Evolutionary conservation across 92 coral and sea anemone species (phyloP).

Genomic region (Porites divaricata): DNA sequence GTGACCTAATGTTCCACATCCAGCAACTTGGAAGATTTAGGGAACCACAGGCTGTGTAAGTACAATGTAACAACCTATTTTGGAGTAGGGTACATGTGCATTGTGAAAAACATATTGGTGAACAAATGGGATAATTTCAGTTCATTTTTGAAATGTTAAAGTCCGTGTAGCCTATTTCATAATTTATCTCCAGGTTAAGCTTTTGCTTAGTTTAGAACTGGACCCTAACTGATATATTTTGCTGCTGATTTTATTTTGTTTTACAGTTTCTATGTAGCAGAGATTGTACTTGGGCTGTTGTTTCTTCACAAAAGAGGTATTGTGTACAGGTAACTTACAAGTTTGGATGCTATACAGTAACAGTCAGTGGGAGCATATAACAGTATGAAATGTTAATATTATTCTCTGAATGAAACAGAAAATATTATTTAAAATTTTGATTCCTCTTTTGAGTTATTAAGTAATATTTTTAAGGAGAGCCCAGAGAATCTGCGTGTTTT

Average conservation of each 20-base stretch:
- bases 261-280: constrained; percentile 93
- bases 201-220: neutral
- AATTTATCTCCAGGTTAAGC: neutral
- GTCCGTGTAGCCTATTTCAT: neutral
- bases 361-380: neutral
- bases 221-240: neutral
- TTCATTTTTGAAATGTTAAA: no score
- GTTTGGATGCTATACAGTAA: neutral
- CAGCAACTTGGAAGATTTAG: constrained; percentile 95
- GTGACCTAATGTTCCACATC: constrained; percentile 98
- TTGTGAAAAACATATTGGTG: no score
- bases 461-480: no score
- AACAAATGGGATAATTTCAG: no score
- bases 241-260: neutral
- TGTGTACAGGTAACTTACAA: constrained; percentile 78
- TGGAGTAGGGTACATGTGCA: neutral
- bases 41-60: constrained; percentile 99
- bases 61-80: neutral
- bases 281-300: constrained; percentile 93
- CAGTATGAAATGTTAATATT: no score
- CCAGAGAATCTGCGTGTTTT: no score
- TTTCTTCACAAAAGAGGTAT: constrained; percentile 96
- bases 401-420: no score
- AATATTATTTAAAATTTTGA: no score
- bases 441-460: no score